Base-by-base conservation (phyloP, 2,797 vertebrate species). In the Sebastes jordani region DNA sequence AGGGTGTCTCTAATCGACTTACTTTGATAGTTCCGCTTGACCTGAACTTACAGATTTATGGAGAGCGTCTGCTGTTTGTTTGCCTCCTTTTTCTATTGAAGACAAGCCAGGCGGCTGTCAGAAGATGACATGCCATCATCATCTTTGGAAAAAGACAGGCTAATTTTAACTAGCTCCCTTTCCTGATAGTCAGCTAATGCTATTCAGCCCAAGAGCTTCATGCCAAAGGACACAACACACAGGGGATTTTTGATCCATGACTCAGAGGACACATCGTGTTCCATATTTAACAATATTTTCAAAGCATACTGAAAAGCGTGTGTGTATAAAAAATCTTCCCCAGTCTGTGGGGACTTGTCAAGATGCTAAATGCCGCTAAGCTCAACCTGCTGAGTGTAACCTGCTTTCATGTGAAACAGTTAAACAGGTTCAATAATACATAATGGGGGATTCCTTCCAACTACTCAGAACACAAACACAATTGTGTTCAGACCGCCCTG, bases 11-110 rank as follows among this genome's bases (percentile, higher is more conserved):
- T 81, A 88, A 89, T 85, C 76, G 59, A 84, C 88, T 88, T 62
- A 86, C 90, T 86, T 81, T 89, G 80, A 91, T 86, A 88, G 71
- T 66, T 92, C 82, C 81, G 87, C 91, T 93, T 92, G 88, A 91
- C 92, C 93, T 80, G 63, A 82, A 89, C 88, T 84, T 89, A 84
- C 70, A 59, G 84, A 89, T 90, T 90, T 58, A 89, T 70, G 25
- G 55, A 73, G 55, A 52, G n/a, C 67, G 64, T 75, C 62, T 54
- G 64, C 34, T 58, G 62, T 78, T 67, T 69, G 60, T 83, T 86
- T 75, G 72, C 66, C 42, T 70, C 22, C 13, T 64, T 66, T 64
- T 66, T 82, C 49, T 55, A 58, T 63, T 61, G 29, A 79, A 80
- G 59, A 38, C 29, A 34, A 88, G 80, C 80, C 61, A 76, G 59